These are phyloP conservation scores for Fabriciana adippe DNA, from an alignment of 2,888 invertebrate species.

Conservation along the genomic window DNA sequence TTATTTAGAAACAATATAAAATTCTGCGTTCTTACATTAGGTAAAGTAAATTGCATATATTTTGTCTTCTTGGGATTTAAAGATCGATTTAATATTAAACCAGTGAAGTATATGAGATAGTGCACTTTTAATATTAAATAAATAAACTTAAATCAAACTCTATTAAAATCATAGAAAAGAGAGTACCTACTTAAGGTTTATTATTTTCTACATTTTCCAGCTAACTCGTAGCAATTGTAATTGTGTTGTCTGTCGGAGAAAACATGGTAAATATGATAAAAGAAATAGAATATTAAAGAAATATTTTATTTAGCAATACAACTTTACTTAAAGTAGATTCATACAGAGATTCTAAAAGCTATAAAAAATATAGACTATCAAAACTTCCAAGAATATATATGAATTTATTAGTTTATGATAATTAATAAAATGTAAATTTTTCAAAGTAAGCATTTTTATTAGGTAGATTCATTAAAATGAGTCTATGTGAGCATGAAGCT, in stretches of 20 bases:
- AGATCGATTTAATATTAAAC: too few species aligned
- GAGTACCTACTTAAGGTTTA: not conserved
- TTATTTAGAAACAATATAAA: too few species aligned
- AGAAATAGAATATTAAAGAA: not conserved
- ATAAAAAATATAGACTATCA: too few species aligned
- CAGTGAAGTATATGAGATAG: too few species aligned
- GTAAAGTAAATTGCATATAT: too few species aligned
- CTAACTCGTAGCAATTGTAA: slow-evolving; percentile 1
- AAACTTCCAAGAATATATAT: too few species aligned
- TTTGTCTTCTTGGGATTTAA: too few species aligned
- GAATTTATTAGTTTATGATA: too few species aligned
- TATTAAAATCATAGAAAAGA: not conserved
- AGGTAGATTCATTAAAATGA: not conserved
- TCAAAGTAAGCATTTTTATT: too few species aligned
- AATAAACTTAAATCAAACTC: not conserved
- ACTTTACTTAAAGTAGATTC: not conserved
- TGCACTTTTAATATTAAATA: not conserved
- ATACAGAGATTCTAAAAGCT: too few species aligned
- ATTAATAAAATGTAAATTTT: too few species aligned
- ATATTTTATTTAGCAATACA: not conserved
- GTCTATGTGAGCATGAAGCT: not conserved
- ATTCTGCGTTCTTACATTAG: too few species aligned
- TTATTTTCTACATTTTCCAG: not conserved
- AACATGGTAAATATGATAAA: not conserved
- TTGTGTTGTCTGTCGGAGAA: not conserved